These are phyloP conservation scores for Sinopyrophorus schimmeli DNA, from an alignment of 2,888 invertebrate genomes.

Conservation along the genomic window DNA sequence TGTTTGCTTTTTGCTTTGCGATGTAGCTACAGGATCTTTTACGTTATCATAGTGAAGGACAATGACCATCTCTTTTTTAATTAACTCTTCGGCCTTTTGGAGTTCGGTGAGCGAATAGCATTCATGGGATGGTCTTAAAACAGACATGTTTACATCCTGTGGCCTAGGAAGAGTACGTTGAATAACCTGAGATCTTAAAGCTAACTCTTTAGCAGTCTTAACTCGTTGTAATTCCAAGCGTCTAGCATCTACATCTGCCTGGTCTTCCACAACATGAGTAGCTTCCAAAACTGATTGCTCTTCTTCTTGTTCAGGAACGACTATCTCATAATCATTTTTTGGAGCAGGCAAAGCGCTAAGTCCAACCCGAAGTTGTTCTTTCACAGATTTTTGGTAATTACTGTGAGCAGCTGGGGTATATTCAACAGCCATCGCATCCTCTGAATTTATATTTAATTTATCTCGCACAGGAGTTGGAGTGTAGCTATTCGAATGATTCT, in stretches of 20 bases:
- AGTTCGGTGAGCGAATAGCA: slow-evolving; percentile 81
- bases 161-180: slow-evolving; percentile 86
- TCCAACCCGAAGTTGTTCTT: slow-evolving; percentile 75
- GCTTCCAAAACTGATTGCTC: slow-evolving; percentile 52
- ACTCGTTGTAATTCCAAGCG: slow-evolving; percentile 70
- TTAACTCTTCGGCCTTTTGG: slow-evolving; percentile 94
- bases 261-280: slow-evolving; percentile 68
- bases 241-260: slow-evolving; percentile 81
- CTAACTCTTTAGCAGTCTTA: slow-evolving; percentile 69
- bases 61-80: slow-evolving; percentile 94
- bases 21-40: slow-evolving; percentile 67
- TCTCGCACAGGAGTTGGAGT: slow-evolving; percentile 84
- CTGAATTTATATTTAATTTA: slow-evolving; percentile 92
- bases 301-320: slow-evolving; percentile 84
- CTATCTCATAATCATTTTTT: slow-evolving; percentile 97
- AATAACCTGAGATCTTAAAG: slow-evolving; percentile 81
- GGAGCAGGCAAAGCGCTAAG: slow-evolving; percentile 85
- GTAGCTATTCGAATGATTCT: slow-evolving; percentile 41
- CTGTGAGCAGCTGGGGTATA: slow-evolving; percentile 67
- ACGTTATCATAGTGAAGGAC: slow-evolving; percentile 92
- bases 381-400: slow-evolving; percentile 70
- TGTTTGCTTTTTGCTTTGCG: slow-evolving; percentile 58
- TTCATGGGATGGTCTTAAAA: slow-evolving; percentile 75
- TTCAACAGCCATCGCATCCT: slow-evolving; percentile 72
- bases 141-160: slow-evolving; percentile 79